phyloP scores from a whole-genome alignment of 2,113 vertebrate species.

The Neolamprologus sp. region DNA sequence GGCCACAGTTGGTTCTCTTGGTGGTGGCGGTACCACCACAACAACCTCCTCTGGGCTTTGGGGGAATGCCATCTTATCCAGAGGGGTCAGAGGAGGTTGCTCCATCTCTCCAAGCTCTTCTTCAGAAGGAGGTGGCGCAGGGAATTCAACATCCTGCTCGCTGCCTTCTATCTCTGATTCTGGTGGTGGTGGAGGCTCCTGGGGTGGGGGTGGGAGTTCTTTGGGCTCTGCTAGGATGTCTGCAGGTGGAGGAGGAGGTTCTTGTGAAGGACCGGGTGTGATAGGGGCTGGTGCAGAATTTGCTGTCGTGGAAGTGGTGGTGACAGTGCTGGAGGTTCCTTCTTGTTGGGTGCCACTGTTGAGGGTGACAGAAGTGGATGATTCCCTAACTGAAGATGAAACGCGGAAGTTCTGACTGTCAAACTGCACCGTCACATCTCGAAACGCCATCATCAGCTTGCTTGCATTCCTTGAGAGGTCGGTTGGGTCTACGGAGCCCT shows the following conservation, averaged over 20 bases:
- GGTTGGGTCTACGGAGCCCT: constrained; percentile 58
- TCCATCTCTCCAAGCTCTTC: constrained; percentile 60
- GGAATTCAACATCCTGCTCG: constrained; percentile 64
- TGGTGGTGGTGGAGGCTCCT: constrained; percentile 54
- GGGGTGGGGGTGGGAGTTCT: constrained; percentile 42
- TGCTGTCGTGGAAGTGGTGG: neutral
- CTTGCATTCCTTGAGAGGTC: constrained; percentile 80
- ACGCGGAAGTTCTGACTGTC: constrained; percentile 92
- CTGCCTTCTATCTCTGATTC: constrained; percentile 41
- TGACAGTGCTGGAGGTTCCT: neutral
- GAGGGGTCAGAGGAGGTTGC: constrained; percentile 39
- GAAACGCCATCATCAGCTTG: constrained; percentile 97
- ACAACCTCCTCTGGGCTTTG: constrained; percentile 49
- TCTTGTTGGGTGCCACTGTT: constrained; percentile 79
- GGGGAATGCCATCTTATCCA: constrained; percentile 56
- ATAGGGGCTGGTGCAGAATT: neutral
- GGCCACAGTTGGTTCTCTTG: neutral
- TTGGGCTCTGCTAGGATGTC: constrained; percentile 31
- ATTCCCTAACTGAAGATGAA: constrained; percentile 83
- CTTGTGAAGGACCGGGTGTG: neutral
- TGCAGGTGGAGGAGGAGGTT: constrained; percentile 10
- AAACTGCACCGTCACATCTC: constrained; percentile 94
- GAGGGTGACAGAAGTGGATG: constrained; percentile 83
- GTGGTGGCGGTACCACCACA: neutral
- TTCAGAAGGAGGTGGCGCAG: constrained; percentile 67